Evolutionary conservation across 2,797 vertebrate genomes (phyloP).

Genomic region (Hypotaenidia okinawae): DNA sequence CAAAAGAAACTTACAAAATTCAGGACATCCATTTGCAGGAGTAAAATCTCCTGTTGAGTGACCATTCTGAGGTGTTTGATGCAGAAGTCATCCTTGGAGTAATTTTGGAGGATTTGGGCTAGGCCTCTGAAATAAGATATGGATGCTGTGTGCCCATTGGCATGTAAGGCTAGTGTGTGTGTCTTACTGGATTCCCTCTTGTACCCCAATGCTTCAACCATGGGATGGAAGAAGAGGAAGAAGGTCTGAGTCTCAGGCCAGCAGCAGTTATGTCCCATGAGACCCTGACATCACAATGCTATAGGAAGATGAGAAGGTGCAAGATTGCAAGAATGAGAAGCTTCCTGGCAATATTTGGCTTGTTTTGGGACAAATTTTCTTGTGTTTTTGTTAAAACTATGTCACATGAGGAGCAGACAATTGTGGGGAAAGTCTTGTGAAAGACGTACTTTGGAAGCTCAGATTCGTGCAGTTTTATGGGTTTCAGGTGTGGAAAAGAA

Average conservation of each 20-base stretch:
- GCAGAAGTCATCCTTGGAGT: not conserved
- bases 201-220: not conserved
- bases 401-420: not conserved
- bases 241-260: not conserved
- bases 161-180: not conserved
- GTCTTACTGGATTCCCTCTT: rapidly evolving
- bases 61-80: not conserved
- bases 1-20: not conserved
- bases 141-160: not conserved
- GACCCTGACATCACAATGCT: not conserved
- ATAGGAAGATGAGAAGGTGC: not conserved
- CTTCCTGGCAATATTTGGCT: not conserved
- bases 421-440: not conserved
- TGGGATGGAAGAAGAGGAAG: not conserved
- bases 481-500: not conserved
- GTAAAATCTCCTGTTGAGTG: not conserved
- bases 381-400: not conserved
- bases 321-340: not conserved
- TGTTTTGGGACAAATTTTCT: not conserved
- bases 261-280: not conserved
- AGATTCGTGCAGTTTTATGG: not conserved
- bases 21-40: not conserved
- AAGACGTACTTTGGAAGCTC: not conserved
- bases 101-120: not conserved
- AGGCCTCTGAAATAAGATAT: not conserved